A percentile compares a stretch with the other conserved stretches of the same genome.
These are phyloP conservation scores for Cepaea hortensis DNA, from an alignment of 2,888 invertebrate genomes.

Conservation along the genomic window DNA sequence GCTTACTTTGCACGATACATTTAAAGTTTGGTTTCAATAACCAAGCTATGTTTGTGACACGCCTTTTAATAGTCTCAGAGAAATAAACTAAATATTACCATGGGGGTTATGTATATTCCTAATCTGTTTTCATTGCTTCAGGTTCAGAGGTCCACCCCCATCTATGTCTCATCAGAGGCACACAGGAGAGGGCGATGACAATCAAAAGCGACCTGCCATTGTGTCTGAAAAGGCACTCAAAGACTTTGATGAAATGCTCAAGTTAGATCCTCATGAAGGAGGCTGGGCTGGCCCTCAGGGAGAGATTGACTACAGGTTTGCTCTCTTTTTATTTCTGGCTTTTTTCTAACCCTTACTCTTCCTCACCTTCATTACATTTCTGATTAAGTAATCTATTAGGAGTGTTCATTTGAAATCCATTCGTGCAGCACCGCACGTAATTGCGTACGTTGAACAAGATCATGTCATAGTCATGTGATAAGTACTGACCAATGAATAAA, in stretches of 20 bases:
- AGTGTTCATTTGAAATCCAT: no score
- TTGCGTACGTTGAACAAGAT: no score
- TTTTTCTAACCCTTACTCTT: not conserved
- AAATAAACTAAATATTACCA: no score
- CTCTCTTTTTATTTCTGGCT: not conserved
- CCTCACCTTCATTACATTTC: not conserved
- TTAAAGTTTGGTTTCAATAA: no score
- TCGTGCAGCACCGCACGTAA: no score
- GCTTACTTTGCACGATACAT: not conserved
- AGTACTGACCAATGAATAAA: no score
- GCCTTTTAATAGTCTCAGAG: no score
- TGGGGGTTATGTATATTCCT: no score
- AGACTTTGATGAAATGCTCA: constrained; percentile 90
- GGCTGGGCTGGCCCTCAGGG: constrained; percentile 93
- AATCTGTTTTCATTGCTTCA: not conserved
- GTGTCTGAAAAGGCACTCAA: constrained; percentile 94
- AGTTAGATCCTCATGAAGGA: constrained; percentile 83
- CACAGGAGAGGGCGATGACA: constrained; percentile 60
- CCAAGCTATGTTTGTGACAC: no score
- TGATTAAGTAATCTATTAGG: not conserved
- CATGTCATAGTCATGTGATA: no score
- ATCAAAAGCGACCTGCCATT: constrained; percentile 80
- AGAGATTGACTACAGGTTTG: constrained; percentile 88
- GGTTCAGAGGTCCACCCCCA: constrained; percentile 70
- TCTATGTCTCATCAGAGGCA: constrained; percentile 64